Percentiles rank a stretch among this genome's conserved stretches.
Evolutionary conservation across 2,888 invertebrate species (phyloP).

Genomic region (Ectobius pallidus): DNA sequence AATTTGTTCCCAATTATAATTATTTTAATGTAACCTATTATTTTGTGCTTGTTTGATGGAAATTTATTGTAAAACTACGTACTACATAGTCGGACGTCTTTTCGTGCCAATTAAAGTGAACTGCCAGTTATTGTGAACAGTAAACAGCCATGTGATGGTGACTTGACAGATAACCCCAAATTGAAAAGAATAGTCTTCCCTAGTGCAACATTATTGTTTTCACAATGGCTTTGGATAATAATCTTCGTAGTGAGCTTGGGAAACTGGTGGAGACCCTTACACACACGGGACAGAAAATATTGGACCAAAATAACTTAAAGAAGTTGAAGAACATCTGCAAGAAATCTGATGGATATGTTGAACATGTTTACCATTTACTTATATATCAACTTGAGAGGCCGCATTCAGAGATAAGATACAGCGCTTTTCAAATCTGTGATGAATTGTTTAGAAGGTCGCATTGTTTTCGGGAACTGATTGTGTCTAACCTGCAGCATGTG

Average conservation of each 20-base stretch:
- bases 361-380: slow-evolving; percentile 54
- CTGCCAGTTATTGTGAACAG: too few species aligned
- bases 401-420: slow-evolving; percentile 61
- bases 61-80: too few species aligned
- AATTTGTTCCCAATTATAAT: too few species aligned
- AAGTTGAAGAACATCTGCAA: slow-evolving; percentile 48
- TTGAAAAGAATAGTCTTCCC: too few species aligned
- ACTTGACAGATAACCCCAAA: too few species aligned
- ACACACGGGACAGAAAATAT: slow-evolving; percentile 46
- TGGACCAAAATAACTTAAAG: slow-evolving; percentile 44
- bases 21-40: too few species aligned
- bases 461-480: slow-evolving; percentile 56
- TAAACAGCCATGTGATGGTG: too few species aligned
- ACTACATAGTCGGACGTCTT: too few species aligned
- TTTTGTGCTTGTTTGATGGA: too few species aligned
- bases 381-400: slow-evolving; percentile 56
- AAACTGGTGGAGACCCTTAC: slow-evolving; percentile 46
- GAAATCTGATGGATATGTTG: slow-evolving; percentile 54
- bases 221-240: slow-evolving; percentile 37
- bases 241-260: slow-evolving; percentile 37
- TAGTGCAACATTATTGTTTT: too few species aligned
- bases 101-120: too few species aligned
- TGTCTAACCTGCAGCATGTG: slow-evolving; percentile 57
- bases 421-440: slow-evolving; percentile 59
- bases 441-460: slow-evolving; percentile 60